Base-by-base conservation (phyloP, 2,888 invertebrate genomes). In the Biston stratarius region DNA sequence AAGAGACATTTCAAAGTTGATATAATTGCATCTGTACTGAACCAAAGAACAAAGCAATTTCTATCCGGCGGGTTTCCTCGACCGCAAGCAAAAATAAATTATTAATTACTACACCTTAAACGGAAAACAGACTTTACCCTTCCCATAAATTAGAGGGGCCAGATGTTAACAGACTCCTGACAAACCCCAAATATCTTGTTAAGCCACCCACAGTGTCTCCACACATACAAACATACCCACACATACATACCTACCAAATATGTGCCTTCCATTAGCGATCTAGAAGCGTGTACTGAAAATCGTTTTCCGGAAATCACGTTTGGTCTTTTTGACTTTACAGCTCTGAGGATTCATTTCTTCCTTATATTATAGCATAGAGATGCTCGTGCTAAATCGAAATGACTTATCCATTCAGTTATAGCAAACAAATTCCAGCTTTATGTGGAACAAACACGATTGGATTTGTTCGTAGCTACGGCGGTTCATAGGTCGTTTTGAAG, bases 101-200 rank as follows among this genome's bases (percentile, higher is more conserved):
- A 93, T 91, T 94, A 93, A 94, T 93, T 91, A 91, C 88, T 85
- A 87, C 87, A 90, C 89, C 88, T 89, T 84, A 76, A 86, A 83
- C 81, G 80, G 80, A 82, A 81, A 82, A 83, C 84, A 84, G 83
- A 88, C 81, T 88, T 85, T 87, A 92, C 92, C 91, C 92, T 91
- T 91, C 88, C 87, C 82, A 87, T 90, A 89, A 90, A 90, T 90
- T 91, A 88, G 73, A 80, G 84, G 88, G 86, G 86, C 90, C 91
- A 92, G 92, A 92, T 93, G 93, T 90, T 90, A 88, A 90, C 91
- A 88, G 90, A 90, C 87, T 89, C 80, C 79, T 82, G 85, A 89
- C 90, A 90, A 89, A 88, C 92, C 93, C 89, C 91, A 90, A 93
- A 92, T 90, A 91, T 90, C 91, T 89, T 91, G 90, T 91, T 85